phyloP scores from a whole-genome alignment of 2,113 vertebrate species.

The Clarias gariepinus region DNA sequence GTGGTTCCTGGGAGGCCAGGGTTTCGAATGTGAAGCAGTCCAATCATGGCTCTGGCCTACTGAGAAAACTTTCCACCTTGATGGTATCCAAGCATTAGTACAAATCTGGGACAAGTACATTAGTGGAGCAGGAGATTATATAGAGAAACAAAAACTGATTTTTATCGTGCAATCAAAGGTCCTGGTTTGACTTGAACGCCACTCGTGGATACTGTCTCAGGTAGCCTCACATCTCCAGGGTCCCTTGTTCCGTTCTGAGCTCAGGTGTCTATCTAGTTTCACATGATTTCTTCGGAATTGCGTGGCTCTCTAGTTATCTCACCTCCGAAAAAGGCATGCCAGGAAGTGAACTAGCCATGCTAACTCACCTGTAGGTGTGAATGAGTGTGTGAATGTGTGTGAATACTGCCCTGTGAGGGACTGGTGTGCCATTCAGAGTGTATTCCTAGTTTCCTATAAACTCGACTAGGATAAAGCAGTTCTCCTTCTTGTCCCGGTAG shows the following conservation, averaged over 20 bases:
- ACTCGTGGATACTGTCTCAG: no score
- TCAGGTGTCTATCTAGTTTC: neutral
- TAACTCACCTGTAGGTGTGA: neutral
- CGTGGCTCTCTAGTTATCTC: neutral
- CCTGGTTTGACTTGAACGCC: no score
- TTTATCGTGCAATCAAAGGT: no score
- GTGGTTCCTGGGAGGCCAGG: no score
- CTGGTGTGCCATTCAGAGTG: neutral
- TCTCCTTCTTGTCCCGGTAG: neutral
- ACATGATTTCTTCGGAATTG: neutral
- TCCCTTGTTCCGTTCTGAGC: neutral
- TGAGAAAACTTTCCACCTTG: no score
- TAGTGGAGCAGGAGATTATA: no score
- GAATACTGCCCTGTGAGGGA: neutral
- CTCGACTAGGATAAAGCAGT: no score
- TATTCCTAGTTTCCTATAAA: neutral
- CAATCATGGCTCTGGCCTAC: no score
- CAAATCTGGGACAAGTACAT: no score
- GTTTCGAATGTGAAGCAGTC: no score
- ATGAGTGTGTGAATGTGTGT: neutral
- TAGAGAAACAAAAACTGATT: no score
- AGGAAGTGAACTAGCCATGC: neutral
- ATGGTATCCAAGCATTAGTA: no score
- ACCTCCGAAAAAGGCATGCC: neutral
- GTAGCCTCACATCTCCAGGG: neutral